Base-by-base conservation (phyloP, 2,888 invertebrate genomes). In the Pardosa pseudoannulata region DNA sequence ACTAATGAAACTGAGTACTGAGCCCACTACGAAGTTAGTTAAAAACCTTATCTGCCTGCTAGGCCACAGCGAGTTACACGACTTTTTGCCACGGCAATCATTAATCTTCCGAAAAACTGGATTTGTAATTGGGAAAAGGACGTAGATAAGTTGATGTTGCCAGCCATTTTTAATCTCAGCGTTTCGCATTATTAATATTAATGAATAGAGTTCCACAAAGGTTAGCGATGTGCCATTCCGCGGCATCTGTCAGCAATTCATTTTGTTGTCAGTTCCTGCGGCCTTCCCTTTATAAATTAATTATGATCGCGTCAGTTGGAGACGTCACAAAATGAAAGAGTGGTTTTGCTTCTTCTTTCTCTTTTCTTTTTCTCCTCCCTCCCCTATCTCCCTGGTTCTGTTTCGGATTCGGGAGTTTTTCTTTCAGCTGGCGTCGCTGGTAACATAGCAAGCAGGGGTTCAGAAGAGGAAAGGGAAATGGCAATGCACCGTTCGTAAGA, bases 141-240 rank as follows among this genome's bases (percentile, higher is more conserved):
- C 70, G 75, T 41, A 76, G 82, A 82, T 82, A 85, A 78, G 78
- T 85, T 85, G 68, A 32, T 56, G 73, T 72, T 85, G 67, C 67
- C 67, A 36, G 36, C 67, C 36, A 31, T 65, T 83, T 83, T 83
- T 83, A 83, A 83, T 83, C 82, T 83, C 70, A 78, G 64, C 78
- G 78, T 76, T 85, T 68, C 83, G 83, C 73, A 85, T 85, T 85
- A 85, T 85, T 85, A 85, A 85, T 85, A 85, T 85, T 85, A 76
- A 85, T 85, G 83, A 85, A 85, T 67, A 68, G 78, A 67, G 67
- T 41, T 62, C 32, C 65, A 31, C 5, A 46, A 65, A 76, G 83
- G 65, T 82, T 82, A 75, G 75, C 41, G 36, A 56, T 46, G 56
- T 56, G 73, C 67, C 72, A 73, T 72, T 67, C 78, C 78, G 68